phyloP scores from a whole-genome alignment of 1,140 invertebrate species.

The Heliothis subflexa region DNA sequence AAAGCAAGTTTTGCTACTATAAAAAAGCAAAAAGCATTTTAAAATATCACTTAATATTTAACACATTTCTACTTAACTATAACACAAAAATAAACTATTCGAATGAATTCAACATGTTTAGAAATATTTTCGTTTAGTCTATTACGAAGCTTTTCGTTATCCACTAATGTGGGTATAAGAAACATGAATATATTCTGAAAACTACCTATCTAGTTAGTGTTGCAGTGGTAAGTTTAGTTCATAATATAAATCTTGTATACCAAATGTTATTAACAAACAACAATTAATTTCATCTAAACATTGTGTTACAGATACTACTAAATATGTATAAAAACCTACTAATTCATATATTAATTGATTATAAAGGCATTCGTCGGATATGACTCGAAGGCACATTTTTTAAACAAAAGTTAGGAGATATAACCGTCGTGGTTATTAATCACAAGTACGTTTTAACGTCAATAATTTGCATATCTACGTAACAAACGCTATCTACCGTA shows the following conservation, averaged over 20 bases:
- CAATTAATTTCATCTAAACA: constrained; percentile 55
- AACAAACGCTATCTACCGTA: constrained; percentile 32
- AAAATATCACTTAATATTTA: constrained; percentile 75
- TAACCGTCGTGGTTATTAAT: constrained; percentile 47
- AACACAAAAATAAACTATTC: constrained; percentile 84
- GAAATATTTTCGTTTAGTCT: constrained; percentile 50
- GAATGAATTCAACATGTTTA: constrained; percentile 80
- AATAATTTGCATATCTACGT: constrained; percentile 46
- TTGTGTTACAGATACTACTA: constrained; percentile 58
- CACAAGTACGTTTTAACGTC: constrained; percentile 44
- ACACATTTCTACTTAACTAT: constrained; percentile 67
- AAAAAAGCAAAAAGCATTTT: constrained; percentile 70
- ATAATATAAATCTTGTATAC: constrained; percentile 45
- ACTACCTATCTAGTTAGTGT: constrained; percentile 43
- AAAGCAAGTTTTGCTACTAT: constrained; percentile 57
- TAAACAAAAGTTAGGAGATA: constrained; percentile 57
- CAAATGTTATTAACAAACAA: constrained; percentile 50
- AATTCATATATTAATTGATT: constrained; percentile 62
- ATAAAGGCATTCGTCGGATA: constrained; percentile 78
- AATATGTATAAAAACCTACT: constrained; percentile 71
- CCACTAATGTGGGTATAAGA: background rate
- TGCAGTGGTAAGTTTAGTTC: constrained; percentile 43
- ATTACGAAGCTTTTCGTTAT: constrained; percentile 20
- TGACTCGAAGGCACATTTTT: constrained; percentile 83
- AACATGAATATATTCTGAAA: constrained; percentile 44